Evolutionary conservation across 2,113 vertebrate species (phyloP).

Genomic region (Eulemur rufifrons): DNA sequence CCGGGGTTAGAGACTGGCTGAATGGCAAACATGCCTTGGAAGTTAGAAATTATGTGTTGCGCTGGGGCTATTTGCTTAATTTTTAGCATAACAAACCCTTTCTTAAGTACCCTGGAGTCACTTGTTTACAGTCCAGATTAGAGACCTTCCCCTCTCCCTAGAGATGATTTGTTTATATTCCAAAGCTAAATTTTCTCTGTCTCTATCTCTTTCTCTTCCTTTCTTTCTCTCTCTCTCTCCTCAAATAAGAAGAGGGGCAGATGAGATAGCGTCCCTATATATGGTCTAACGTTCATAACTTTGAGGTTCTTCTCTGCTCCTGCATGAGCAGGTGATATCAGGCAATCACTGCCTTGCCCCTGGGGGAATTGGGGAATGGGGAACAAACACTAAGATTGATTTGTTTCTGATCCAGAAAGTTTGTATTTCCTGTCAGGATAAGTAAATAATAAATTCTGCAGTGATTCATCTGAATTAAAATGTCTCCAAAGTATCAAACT

Average conservation of each 20-base stretch:
- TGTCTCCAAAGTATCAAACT: not conserved
- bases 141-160: not conserved
- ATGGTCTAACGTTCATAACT: not conserved
- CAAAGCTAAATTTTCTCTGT: not conserved
- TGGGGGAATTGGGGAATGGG: not conserved
- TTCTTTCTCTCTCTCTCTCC: not conserved
- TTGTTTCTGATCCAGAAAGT: not conserved
- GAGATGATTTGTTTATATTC: not conserved
- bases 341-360: not conserved
- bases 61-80: not conserved
- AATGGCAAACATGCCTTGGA: not conserved
- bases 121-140: not conserved
- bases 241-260: not conserved
- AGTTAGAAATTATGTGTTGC: not conserved
- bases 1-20: not conserved
- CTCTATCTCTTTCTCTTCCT: not conserved
- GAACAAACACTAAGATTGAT: not conserved
- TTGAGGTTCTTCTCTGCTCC: no score
- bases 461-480: not conserved
- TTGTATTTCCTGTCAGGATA: not conserved
- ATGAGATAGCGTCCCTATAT: not conserved
- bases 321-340: not conserved
- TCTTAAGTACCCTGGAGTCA: not conserved
- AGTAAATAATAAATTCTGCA: not conserved
- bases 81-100: not conserved